These are phyloP conservation scores for Smithornis capensis DNA, from an alignment of 2,113 vertebrate species.

Conservation along the genomic window DNA sequence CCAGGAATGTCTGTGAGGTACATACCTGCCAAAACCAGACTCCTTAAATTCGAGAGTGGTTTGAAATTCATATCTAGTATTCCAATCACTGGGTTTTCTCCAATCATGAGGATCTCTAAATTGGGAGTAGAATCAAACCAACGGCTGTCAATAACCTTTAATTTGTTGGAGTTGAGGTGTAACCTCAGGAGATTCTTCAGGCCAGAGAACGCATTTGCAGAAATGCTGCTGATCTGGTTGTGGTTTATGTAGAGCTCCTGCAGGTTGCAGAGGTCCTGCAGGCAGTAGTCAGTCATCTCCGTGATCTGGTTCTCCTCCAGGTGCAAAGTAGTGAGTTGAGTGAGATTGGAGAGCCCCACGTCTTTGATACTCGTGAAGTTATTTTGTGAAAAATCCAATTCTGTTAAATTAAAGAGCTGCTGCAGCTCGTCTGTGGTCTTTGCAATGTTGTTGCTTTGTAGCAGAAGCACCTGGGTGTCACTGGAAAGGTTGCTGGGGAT, in stretches of 20 bases:
- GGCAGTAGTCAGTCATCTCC: slow-evolving; percentile 91
- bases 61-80: slow-evolving; percentile 95
- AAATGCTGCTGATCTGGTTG: slow-evolving; percentile 94
- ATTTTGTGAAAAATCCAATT: slow-evolving; percentile 96
- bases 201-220: slow-evolving; percentile 90
- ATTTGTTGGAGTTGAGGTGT: slow-evolving; percentile 94
- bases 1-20: slow-evolving; percentile 92
- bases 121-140: slow-evolving; percentile 98
- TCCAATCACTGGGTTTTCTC: slow-evolving; percentile 94
- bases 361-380: slow-evolving; percentile 92
- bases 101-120: slow-evolving; percentile 97
- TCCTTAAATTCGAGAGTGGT: slow-evolving; percentile 88
- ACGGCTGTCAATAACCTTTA: slow-evolving; percentile 89
- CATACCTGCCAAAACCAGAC: slow-evolving; percentile 96
- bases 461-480: slow-evolving; percentile 95
- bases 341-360: slow-evolving; percentile 91
- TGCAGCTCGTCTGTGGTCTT: slow-evolving; percentile 90
- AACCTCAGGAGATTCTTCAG: slow-evolving; percentile 89
- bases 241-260: slow-evolving; percentile 99
- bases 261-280: slow-evolving; percentile 91
- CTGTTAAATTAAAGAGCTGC: slow-evolving; percentile 93
- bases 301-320: slow-evolving; percentile 95
- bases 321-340: slow-evolving; percentile 93
- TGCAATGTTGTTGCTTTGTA: slow-evolving; percentile 97
- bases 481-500: slow-evolving; percentile 93